These are phyloP conservation scores for Netelia virgata DNA, from an alignment of 2,888 invertebrate genomes.

Conservation along the genomic window DNA sequence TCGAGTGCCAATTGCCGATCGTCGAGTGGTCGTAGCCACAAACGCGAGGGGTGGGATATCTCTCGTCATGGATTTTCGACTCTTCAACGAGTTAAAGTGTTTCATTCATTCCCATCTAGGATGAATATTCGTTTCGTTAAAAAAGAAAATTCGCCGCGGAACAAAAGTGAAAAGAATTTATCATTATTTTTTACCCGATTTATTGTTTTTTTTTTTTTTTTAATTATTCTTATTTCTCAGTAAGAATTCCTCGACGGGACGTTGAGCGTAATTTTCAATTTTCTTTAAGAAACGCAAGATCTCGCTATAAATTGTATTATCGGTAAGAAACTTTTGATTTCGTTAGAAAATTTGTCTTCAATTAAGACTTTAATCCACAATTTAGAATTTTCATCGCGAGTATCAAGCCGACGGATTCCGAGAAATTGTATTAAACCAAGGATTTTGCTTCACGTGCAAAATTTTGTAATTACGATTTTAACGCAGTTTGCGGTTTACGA, in stretches of 20 bases:
- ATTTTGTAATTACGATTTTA: conserved; percentile 25
- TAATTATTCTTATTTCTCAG: too few species aligned
- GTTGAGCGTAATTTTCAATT: background rate
- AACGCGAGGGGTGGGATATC: background rate
- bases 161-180: too few species aligned
- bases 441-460: conserved; percentile 19
- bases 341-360: too few species aligned
- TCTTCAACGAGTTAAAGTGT: background rate
- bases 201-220: too few species aligned
- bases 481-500: background rate
- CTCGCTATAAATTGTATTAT: background rate
- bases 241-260: background rate
- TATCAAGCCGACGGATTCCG: background rate
- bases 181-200: too few species aligned
- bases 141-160: too few species aligned
- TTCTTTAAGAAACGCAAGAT: background rate
- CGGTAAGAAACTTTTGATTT: too few species aligned
- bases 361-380: too few species aligned
- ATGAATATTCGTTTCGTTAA: too few species aligned
- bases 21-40: background rate
- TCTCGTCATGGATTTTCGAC: background rate
- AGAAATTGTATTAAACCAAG: background rate
- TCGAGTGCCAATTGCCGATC: background rate
- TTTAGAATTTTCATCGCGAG: too few species aligned
- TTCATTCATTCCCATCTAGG: background rate